Percentiles rank a stretch among this genome's conserved stretches.
These are phyloP conservation scores for Drosophila prostipennis DNA, from an alignment of 2,888 invertebrate species.

Conservation along the genomic window DNA sequence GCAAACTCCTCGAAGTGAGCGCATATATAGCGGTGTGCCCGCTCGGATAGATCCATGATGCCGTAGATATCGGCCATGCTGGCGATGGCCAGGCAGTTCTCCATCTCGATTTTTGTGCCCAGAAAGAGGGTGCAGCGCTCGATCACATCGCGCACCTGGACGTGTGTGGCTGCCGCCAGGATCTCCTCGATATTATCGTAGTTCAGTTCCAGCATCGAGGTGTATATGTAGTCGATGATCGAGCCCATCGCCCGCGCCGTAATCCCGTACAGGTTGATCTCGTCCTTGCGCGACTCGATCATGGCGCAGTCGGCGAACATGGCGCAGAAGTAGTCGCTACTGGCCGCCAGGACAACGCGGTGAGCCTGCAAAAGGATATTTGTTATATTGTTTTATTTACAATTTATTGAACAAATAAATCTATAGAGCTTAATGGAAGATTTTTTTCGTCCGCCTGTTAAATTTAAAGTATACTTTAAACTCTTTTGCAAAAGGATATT, in stretches of 20 bases:
- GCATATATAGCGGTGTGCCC: conserved; percentile 88
- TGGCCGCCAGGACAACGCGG: conserved; percentile 89
- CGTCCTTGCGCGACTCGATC: conserved; percentile 87
- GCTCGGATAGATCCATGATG: conserved; percentile 86
- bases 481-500: too few species aligned
- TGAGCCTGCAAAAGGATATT: conserved; percentile 85
- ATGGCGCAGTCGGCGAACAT: conserved; percentile 89
- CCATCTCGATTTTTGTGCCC: conserved; percentile 88
- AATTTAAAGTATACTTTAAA: too few species aligned
- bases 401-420: too few species aligned
- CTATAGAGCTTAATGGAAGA: too few species aligned
- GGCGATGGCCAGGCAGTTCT: conserved; percentile 90
- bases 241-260: conserved; percentile 87
- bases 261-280: conserved; percentile 88
- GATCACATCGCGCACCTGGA: conserved; percentile 87
- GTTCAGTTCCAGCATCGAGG: conserved; percentile 86
- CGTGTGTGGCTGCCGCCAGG: conserved; percentile 88
- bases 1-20: conserved; percentile 87
- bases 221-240: conserved; percentile 89
- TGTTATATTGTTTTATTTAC: background rate
- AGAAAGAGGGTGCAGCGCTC: conserved; percentile 88
- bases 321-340: conserved; percentile 90
- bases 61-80: conserved; percentile 89
- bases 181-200: conserved; percentile 86
- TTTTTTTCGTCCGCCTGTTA: too few species aligned